phyloP scores from a whole-genome alignment of 2,113 vertebrate genomes.

The Cephalopholis sonnerati region DNA sequence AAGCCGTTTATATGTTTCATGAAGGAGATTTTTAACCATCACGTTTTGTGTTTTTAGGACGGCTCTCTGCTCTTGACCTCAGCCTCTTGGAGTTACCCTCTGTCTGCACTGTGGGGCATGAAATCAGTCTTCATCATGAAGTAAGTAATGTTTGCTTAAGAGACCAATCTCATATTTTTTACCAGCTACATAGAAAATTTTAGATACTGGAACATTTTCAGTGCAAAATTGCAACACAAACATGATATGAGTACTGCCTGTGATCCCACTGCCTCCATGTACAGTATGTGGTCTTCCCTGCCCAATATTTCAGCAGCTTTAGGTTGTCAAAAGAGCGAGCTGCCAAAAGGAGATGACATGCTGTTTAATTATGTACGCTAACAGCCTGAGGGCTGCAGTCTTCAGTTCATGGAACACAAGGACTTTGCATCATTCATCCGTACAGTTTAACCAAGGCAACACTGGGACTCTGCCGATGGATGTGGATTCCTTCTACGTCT shows the following conservation, averaged over 20 bases:
- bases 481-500: slow-evolving; percentile 22
- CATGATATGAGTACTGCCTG: background rate
- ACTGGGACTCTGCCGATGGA: slow-evolving; percentile 19
- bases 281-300: slow-evolving; percentile 11
- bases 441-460: slow-evolving; percentile 47
- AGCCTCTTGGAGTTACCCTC: slow-evolving; percentile 96
- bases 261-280: slow-evolving; percentile 29
- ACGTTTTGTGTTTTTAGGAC: slow-evolving; percentile 84
- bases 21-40: background rate
- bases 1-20: background rate
- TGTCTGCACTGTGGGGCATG: slow-evolving; percentile 99
- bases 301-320: slow-evolving; percentile 38
- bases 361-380: slow-evolving; percentile 65
- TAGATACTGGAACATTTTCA: background rate
- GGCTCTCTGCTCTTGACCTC: slow-evolving; percentile 96
- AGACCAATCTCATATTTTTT: slow-evolving; percentile 10
- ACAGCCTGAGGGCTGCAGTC: slow-evolving; percentile 46
- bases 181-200: background rate
- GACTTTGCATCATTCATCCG: slow-evolving; percentile 43
- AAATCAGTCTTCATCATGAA: slow-evolving; percentile 99
- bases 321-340: slow-evolving; percentile 38
- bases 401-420: slow-evolving; percentile 52
- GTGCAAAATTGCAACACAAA: background rate
- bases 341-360: slow-evolving; percentile 41
- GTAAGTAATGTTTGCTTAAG: slow-evolving; percentile 84